Conservation (phyloP, 2,888 invertebrate species). For the Aleiodes testaceus region DNA sequence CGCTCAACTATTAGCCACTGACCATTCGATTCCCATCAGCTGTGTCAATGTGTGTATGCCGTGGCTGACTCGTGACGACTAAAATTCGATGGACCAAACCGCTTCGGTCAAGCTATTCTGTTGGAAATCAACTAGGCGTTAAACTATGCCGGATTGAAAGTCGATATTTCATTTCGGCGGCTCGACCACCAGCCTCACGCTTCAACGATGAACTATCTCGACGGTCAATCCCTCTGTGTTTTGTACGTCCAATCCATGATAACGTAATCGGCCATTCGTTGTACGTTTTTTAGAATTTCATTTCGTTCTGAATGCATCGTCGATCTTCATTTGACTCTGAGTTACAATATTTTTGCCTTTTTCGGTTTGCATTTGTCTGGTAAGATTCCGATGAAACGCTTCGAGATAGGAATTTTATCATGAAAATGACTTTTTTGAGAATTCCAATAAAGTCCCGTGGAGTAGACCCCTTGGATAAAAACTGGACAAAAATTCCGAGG, state of each 20-base stretch:
- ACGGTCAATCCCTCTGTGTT: conserved; percentile 48
- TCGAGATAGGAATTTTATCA: too few relatives aligned
- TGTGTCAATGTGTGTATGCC: conserved; percentile 23
- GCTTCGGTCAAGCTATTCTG: conserved; percentile 58
- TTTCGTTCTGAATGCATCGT: neutral
- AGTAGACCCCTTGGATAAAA: neutral
- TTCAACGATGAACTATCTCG: conserved; percentile 40
- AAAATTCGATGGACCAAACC: conserved; percentile 45
- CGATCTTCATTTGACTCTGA: neutral
- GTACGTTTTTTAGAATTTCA: conserved; percentile 15
- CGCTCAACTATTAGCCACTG: conserved; percentile 13
- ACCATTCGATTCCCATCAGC: conserved; percentile 46
- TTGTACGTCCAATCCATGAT: conserved; percentile 46
- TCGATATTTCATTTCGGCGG: conserved; percentile 62
- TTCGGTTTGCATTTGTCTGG: too few relatives aligned
- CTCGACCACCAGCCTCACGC: conserved; percentile 50
- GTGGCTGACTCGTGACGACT: conserved; percentile 41
- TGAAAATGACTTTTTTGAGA: too few relatives aligned
- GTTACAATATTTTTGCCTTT: neutral
- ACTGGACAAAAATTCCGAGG: conserved; percentile 45
- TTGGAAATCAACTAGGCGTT: conserved; percentile 64
- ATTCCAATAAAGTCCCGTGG: too few relatives aligned
- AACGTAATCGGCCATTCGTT: conserved; percentile 11
- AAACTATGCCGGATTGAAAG: conserved; percentile 65
- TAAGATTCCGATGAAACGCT: too few relatives aligned